These are phyloP conservation scores for Boulengeromyrus knoepffleri DNA, from an alignment of 2,113 vertebrate genomes.

Conservation along the genomic window DNA sequence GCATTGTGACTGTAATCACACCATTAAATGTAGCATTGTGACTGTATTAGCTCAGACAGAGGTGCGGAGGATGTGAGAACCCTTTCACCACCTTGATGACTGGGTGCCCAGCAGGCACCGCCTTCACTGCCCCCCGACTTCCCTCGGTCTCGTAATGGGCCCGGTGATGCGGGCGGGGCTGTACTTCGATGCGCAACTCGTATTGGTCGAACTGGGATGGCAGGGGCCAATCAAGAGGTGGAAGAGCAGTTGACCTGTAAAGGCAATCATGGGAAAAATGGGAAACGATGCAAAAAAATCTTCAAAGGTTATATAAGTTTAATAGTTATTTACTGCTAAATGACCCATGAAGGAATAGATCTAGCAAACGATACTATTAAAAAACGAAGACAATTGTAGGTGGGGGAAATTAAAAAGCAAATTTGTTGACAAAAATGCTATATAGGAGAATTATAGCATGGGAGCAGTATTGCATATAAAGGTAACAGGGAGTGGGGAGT, in stretches of 20 bases:
- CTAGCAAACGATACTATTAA: neutral
- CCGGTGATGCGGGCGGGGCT: slow-evolving; percentile 80
- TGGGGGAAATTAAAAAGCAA: neutral
- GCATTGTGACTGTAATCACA: neutral
- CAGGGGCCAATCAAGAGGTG: slow-evolving; percentile 83
- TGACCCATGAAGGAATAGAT: neutral
- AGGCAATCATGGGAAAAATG: neutral
- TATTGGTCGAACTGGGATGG: slow-evolving; percentile 81
- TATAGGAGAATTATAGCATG: neutral
- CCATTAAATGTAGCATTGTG: neutral
- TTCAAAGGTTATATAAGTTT: neutral
- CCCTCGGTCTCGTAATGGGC: slow-evolving; percentile 90
- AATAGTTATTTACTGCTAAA: neutral
- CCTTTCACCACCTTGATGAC: slow-evolving; percentile 71
- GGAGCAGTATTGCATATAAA: neutral
- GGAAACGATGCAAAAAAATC: neutral
- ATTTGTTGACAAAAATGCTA: neutral
- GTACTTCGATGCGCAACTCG: slow-evolving; percentile 79
- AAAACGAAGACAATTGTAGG: neutral
- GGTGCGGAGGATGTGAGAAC: neutral
- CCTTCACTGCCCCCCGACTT: slow-evolving; percentile 83
- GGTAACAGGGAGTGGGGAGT: too few relatives aligned
- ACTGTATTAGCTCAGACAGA: neutral
- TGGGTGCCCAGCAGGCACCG: slow-evolving; percentile 74
- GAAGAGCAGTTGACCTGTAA: slow-evolving; percentile 72